phyloP scores from a whole-genome alignment of 2,113 vertebrate species.

The Glareola pratincola region DNA sequence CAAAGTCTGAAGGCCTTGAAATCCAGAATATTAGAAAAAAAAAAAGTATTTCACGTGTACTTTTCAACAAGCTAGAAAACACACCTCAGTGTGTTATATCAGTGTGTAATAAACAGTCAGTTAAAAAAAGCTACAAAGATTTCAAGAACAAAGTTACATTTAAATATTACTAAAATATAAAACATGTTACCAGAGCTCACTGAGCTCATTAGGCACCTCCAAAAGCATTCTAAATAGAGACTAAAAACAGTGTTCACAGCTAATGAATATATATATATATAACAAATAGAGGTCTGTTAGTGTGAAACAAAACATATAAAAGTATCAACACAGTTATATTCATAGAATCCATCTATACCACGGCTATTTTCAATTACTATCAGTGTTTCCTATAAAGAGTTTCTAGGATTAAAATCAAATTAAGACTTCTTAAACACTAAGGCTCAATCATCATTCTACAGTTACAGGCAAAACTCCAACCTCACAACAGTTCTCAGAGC shows the following conservation, averaged over 20 bases:
- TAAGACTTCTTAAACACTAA: not conserved
- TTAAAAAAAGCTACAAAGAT: not conserved
- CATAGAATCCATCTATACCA: not conserved
- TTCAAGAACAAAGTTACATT: not conserved
- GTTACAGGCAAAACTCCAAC: not conserved
- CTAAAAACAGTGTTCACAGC: not conserved
- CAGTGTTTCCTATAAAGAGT: not conserved
- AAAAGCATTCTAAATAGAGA: not conserved
- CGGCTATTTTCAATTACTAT: not conserved
- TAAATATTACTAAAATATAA: not conserved
- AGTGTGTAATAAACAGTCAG: not conserved
- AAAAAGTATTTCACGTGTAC: too few species aligned
- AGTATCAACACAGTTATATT: too few species aligned
- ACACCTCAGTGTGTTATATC: not conserved
- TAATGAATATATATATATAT: not conserved
- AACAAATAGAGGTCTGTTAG: too few species aligned
- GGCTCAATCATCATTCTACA: not conserved
- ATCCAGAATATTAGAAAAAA: not conserved
- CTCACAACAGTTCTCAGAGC: not conserved
- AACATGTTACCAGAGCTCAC: not conserved
- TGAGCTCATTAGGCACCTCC: not conserved
- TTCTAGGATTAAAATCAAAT: not conserved
- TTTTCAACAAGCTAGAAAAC: not conserved
- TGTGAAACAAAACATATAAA: too few species aligned
- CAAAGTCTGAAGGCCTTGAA: not conserved